Conservation (phyloP, 2,113 vertebrate genomes). For the Ctenodactylus gundi region DNA sequence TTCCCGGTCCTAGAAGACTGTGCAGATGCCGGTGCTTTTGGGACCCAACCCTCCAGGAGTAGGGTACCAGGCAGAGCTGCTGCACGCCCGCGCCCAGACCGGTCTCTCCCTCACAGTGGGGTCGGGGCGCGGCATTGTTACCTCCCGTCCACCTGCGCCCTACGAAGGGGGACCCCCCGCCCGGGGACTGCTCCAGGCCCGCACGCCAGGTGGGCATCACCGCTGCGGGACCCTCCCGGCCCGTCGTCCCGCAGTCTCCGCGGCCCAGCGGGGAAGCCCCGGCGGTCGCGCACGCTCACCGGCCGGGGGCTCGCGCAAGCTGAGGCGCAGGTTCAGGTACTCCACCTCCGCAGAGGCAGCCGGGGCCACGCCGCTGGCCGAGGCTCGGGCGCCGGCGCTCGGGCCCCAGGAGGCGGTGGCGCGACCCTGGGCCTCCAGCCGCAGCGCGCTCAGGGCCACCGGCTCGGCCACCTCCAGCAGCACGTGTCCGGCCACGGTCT, state of each 20-base stretch:
- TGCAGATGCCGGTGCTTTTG: background rate
- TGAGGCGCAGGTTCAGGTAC: constrained; percentile 82
- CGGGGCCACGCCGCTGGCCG: background rate
- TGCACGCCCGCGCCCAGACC: background rate
- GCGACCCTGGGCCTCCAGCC: constrained; percentile 81
- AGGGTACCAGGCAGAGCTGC: background rate
- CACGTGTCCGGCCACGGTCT: constrained; percentile 84
- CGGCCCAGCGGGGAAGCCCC: too few relatives aligned
- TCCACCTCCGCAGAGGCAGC: constrained; percentile 79
- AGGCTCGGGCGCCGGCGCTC: background rate
- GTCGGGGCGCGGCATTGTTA: too few relatives aligned
- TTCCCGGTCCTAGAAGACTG: background rate
- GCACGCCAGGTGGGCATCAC: background rate
- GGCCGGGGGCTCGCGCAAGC: constrained; percentile 71
- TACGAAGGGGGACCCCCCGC: background rate
- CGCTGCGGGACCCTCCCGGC: background rate
- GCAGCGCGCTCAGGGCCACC: constrained; percentile 75
- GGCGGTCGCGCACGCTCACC: too few relatives aligned
- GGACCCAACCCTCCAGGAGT: background rate
- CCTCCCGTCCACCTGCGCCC: background rate
- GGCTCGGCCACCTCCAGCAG: constrained; percentile 79
- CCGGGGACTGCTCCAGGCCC: background rate
- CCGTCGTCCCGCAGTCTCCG: background rate
- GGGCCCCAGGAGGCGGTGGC: constrained; percentile 82
- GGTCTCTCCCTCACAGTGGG: too few relatives aligned